Evolutionary conservation across 2,888 invertebrate species (phyloP), one percentile per base, ranked within the genome.

Genomic region (Noctua comes): DNA sequence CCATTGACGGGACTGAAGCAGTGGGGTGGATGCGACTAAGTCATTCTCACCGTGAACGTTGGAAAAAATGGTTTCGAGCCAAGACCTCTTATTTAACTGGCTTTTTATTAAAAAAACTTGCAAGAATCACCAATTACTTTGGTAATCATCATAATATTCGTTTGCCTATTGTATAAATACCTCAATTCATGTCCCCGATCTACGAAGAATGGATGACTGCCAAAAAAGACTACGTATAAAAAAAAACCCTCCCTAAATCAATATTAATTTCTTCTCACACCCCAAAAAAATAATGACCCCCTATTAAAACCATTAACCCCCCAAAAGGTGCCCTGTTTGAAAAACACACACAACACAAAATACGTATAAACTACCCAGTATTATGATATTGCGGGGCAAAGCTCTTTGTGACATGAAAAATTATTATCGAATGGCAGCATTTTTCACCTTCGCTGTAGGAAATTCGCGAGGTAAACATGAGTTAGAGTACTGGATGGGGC

Each of bases 371-470:
- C 83, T 73, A 86, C 74, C 46, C 46, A 48, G 21, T 85, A 80
- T 88, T 88, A 88, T 90, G 83, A 89, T 85, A 88, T 89, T 82
- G 87, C 87, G 75, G 79, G 71, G 80, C 82, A 75, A 77, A 84
- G 79, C 77, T 77, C 80, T 83, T 81, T 80, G 74, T 83, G 82
- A 86, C 86, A 86, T 92, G 92, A 92, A 92, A 92, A 91, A 92
- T 92, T 90, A 90, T 91, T 86, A 86, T 87, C 88, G 82, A 89
- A 89, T 88, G 80, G 80, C 76, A 86, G 86, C 89, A 92, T 92
- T 92, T 92, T 91, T 92, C 91, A 92, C 92, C 92, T 91, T 83
- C 83, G 79, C 84, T 82, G 86, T 77, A 88, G 85, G 79, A 85
- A 88, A 86, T 77, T 84, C 79, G 83, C 83, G 82, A 84, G 71